Evolutionary conservation across 2,797 vertebrate species (phyloP), one percentile per base, ranked within the genome.

Genomic region (Anisognathus igniventris): DNA sequence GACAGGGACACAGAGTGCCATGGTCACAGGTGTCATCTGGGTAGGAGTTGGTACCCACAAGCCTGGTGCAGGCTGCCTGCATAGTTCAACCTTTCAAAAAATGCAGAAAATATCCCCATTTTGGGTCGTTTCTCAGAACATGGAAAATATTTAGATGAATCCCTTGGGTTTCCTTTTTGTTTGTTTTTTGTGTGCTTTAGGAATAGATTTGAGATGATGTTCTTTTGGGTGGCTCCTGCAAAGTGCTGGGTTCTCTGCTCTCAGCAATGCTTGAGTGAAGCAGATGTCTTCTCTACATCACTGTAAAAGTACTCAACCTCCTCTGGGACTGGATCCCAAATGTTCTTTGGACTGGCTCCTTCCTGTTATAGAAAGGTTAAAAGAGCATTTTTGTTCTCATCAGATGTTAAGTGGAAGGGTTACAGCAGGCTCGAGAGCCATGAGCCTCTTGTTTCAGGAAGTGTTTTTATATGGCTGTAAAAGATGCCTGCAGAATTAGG

Each of bases 1-100:
- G 77, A 15, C 0, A 23, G 64, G 64, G 42, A 14, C 21, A 1
- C 3, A 0, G 3, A 17, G 23, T 74, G 31, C 42, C 27, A 0
- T 45, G 57, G 39, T 48, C 42, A 9, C 50, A 31, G 53, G 35
- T 27, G 48, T 70, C 10, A 10, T 13, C 24, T 15, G 10, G 30
- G 24, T 68, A 67, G 39, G 54, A 37, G 22, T 3, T 25, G 53
- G 51, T 42, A n/a, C 39, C 33, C 14, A 13, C 18, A 14, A 40
- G 22, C n/a, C 37, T 35, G 33, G 27, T 28, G 37, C 45, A 54
- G 54, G 44, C 86, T 96, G 88, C 58, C 35, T 84, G 30, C 21
- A 1, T 40, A 13, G 45, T 21, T 86, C 62, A 78, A 3, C 35
- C 8, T 86, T 80, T 24, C 17, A 23, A 47, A 70, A 78, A 54